phyloP scores from a whole-genome alignment of 37 sponge, comb jelly and placozoan genomes.

The Eunapius fragilis region DNA sequence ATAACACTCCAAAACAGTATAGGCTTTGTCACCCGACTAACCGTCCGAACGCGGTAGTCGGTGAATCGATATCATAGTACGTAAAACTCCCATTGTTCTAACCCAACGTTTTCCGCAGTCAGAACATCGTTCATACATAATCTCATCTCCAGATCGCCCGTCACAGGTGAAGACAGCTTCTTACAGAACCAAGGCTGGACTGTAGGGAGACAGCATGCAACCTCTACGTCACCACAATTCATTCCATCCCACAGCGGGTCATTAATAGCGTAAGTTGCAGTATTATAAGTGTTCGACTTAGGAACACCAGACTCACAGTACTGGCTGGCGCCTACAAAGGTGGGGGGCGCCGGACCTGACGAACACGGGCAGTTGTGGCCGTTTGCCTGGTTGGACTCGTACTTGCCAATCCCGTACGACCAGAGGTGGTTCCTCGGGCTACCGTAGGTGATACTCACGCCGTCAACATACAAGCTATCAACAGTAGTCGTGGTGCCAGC shows the following conservation, averaged over 20 bases:
- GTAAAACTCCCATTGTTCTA: not conserved
- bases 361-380: not conserved
- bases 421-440: not conserved
- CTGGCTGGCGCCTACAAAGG: not conserved
- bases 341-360: not conserved
- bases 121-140: not conserved
- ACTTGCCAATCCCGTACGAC: not conserved
- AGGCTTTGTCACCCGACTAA: too few relatives aligned
- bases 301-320: not conserved
- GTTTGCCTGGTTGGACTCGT: not conserved
- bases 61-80: not conserved
- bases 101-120: not conserved
- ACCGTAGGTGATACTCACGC: not conserved
- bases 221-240: not conserved
- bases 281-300: not conserved
- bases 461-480: not conserved
- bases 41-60: too few relatives aligned
- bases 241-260: not conserved
- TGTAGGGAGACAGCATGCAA: not conserved
- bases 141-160: not conserved
- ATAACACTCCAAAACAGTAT: too few relatives aligned
- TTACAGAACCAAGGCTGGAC: not conserved
- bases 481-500: not conserved
- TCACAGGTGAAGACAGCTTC: not conserved
- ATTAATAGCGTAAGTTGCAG: not conserved